Evolutionary conservation across 1,140 invertebrate species (phyloP), one percentile per base, ranked within the genome.

Genomic region (Drosophila subpulchrella): DNA sequence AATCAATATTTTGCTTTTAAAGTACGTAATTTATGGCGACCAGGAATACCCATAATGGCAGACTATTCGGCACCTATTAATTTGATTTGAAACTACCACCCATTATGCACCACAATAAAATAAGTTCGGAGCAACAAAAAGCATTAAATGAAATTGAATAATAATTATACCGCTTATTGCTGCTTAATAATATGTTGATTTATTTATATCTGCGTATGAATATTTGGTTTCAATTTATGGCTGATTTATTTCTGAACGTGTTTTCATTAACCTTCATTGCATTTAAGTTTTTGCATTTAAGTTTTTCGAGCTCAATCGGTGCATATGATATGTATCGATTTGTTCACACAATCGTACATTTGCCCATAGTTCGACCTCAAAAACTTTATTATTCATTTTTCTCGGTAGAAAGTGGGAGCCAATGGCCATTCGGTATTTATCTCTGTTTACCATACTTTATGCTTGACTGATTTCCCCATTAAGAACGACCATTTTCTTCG

Each of bases 401-500:
- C 27, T 54, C 20, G 34, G 41, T 12, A 15, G 30, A 67, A 53
- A 48, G 48, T 24, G 46, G 27, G 32, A 44, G 47, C 30, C 56
- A 78, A 75, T 66, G 75, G 67, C 56, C 61, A 88, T 86, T 82
- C 72, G 46, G 75, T 63, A 82, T 86, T 86, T 86, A 82, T 86
- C 70, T 86, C 70, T 86, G 58, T 82, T 86, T 88, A 83, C 81
- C 75, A 79, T 77, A 88, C 66, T 83, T 86, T 86, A 79, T 86
- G 83, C 83, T 83, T 79, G 75, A 86, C 66, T 88, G 83, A 86
- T 88, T 68, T 88, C 78, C 81, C 71, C 79, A 88, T 86, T 86
- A 83, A 80, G 66, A 73, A 65, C 20, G 46, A 71, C 38, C 51
- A 72, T 50, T 75, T 75, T 73, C 76, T 65, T 70, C 57, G 57